Evolutionary conservation across 2,797 vertebrate genomes (phyloP).

Genomic region (Parotocinclus haroldoi): DNA sequence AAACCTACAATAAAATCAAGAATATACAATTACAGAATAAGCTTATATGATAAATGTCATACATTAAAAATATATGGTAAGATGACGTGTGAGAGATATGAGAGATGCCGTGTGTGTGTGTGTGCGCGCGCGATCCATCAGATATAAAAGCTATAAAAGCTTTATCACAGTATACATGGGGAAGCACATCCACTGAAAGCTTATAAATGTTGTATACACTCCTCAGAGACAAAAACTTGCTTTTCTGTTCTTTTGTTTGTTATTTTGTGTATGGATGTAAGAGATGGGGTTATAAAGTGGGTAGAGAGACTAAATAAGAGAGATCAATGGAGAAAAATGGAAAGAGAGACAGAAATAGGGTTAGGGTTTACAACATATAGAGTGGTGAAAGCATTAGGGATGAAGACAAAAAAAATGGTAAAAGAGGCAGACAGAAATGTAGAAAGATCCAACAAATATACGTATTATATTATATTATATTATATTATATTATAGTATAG

Average conservation of each 20-base stretch:
- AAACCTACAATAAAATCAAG: too few species aligned
- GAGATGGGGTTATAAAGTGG: not conserved
- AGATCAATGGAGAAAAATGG: not conserved
- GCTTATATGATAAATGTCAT: too few species aligned
- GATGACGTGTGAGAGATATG: too few species aligned
- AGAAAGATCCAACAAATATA: too few species aligned
- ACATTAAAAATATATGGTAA: too few species aligned
- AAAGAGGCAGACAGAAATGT: not conserved
- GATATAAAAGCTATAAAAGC: slow-evolving; percentile 44
- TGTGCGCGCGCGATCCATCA: slow-evolving; percentile 23
- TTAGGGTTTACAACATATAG: too few species aligned
- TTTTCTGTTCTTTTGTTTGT: slow-evolving; percentile 48
- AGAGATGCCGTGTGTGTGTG: slow-evolving; percentile 18
- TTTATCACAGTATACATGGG: slow-evolving; percentile 36
- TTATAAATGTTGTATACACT: slow-evolving; percentile 64
- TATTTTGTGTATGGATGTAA: slow-evolving; percentile 17
- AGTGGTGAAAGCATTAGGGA: not conserved
- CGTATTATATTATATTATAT: too few species aligned
- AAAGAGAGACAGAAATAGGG: slow-evolving; percentile 12
- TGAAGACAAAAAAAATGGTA: not conserved
- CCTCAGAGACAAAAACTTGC: slow-evolving; percentile 54
- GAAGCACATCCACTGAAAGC: slow-evolving; percentile 39
- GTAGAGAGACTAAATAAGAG: slow-evolving; percentile 3
- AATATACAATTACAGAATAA: too few species aligned
- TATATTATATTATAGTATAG: too few species aligned